Evolutionary conservation across 2,888 invertebrate genomes (phyloP), one percentile per base, ranked within the genome.

Genomic region (Patella ulyssiponensis): DNA sequence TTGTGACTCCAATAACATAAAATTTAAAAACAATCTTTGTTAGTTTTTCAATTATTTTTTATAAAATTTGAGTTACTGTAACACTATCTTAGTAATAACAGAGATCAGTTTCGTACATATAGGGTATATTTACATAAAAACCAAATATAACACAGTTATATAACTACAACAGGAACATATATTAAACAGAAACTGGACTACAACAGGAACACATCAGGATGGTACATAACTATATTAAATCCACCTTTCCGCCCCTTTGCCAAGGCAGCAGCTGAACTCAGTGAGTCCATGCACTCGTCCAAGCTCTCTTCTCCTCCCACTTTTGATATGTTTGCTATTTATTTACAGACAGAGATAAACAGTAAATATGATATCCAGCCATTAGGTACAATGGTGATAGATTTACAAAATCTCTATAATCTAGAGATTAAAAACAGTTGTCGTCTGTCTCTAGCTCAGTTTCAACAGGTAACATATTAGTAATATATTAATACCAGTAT

Each of bases 381-480:
- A 0, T 81, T 90, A 54, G 78, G 80, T 23, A 79, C 74, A 11
- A 81, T 88, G 74, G 81, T 88, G 27, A 77, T 80, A n/a, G 83
- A 84, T 27, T 78, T 89, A 56, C 79, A 84, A 51, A 84, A 88
- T 58, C 82, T 90, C n/a, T 78, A 85, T 72, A 83, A 85, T 69
- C 81, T 90, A 20, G 83, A 86, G 58, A 84, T 82, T 53, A 86
- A 86, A 76, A 89, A 88, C 82, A 87, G 85, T 58, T 89, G 85
- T 79, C 77, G 80, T 15, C 82, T 90, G 14, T 79, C 88, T 14
- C 81, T 88, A 69, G 84, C 82, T 51, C 85, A 87, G 74, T 89
- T 88, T 77, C 76, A 83, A 11, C 83, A 88, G 87, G 90, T 90
- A 75, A 75, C 44, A n/a, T 27, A 14, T 44, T 7, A 44, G 44